phyloP scores from a whole-genome alignment of 2,797 vertebrate species.

The Hemibagrus guttatus region DNA sequence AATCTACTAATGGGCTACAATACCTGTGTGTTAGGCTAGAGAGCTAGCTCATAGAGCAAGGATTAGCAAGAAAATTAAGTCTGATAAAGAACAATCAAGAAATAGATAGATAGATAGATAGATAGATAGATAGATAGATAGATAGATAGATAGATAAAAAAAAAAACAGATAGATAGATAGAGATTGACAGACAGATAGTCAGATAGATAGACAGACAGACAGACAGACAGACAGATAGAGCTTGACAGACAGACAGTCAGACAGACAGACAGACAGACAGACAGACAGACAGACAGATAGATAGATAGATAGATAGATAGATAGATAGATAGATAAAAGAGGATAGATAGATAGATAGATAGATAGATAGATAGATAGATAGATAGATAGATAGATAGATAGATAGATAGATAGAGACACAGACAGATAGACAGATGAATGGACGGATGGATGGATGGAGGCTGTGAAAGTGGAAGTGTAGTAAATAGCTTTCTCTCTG shows the following conservation, averaged over 20 bases:
- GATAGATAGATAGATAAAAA: neutral
- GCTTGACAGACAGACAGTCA: neutral
- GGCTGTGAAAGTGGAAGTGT: constrained; percentile 27
- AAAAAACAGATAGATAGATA: neutral
- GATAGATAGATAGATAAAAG: constrained; percentile 9
- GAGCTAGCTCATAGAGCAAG: neutral
- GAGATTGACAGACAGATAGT: neutral
- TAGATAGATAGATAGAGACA: neutral
- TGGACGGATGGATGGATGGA: neutral
- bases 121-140: neutral
- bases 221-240: neutral
- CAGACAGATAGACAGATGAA: neutral
- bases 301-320: neutral
- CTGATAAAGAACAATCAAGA: neutral
- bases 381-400: neutral
- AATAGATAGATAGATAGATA: neutral
- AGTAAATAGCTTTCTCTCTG: constrained; percentile 72
- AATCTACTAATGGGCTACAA: neutral
- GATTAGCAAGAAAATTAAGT: neutral
- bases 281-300: neutral
- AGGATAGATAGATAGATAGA: neutral
- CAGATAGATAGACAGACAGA: neutral
- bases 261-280: neutral
- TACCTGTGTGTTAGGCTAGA: neutral
- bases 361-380: neutral